These are phyloP conservation scores for Polyergus mexicanus DNA, from an alignment of 1,140 invertebrate species.

Conservation along the genomic window DNA sequence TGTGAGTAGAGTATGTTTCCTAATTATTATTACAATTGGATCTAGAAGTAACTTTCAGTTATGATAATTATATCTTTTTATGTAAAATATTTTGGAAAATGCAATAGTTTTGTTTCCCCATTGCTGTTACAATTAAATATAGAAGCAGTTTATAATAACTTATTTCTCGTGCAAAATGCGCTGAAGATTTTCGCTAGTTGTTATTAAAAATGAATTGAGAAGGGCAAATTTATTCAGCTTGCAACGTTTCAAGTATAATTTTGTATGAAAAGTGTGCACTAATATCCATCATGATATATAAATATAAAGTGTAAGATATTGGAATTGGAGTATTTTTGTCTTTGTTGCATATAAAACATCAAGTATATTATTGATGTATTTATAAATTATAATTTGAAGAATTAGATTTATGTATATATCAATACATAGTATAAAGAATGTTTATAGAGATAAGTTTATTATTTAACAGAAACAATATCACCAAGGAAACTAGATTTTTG, in stretches of 20 bases:
- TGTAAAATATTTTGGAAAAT: neutral
- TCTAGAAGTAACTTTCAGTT: no score
- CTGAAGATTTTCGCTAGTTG: no score
- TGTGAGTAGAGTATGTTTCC: no score
- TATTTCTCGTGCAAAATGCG: no score
- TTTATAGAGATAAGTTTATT: neutral
- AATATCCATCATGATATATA: neutral
- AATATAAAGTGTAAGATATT: slow-evolving; percentile 12
- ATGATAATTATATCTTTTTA: neutral
- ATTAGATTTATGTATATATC: neutral
- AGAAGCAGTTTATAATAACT: no score
- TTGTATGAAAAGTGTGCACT: neutral
- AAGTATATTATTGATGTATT: neutral
- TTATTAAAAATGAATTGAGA: no score
- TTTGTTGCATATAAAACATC: neutral
- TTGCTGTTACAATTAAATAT: no score
- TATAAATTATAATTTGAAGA: slow-evolving; percentile 22
- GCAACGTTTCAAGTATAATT: neutral
- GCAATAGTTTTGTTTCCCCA: no score
- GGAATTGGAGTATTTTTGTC: no score
- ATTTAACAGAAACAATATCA: slow-evolving; percentile 6
- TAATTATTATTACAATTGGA: no score
- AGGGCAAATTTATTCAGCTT: neutral
- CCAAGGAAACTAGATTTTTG: neutral
- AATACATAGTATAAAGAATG: neutral